These are phyloP conservation scores for Hippocampus comes DNA, from an alignment of 2,113 vertebrate genomes.

Conservation along the genomic window DNA sequence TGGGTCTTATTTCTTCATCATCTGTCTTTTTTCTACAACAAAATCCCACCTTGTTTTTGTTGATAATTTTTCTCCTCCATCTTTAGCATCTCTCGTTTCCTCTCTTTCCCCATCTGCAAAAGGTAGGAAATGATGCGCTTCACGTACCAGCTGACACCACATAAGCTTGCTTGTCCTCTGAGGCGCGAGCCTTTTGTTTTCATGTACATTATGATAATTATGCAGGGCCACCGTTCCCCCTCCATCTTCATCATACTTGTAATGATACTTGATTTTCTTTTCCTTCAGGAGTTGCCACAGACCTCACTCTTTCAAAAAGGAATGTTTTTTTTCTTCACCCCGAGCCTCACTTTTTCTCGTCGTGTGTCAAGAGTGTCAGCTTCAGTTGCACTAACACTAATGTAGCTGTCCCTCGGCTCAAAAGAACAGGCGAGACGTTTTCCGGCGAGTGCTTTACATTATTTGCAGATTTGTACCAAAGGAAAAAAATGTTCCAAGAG, in stretches of 20 bases:
- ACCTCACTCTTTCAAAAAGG: slow-evolving; percentile 14
- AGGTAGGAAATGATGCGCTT: slow-evolving; percentile 68
- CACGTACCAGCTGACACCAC: slow-evolving; percentile 70
- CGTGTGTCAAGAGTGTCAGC: slow-evolving; percentile 34
- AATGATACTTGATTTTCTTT: slow-evolving; percentile 50
- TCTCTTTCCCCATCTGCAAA: slow-evolving; percentile 34
- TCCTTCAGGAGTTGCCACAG: slow-evolving; percentile 24
- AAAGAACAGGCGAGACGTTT: background rate
- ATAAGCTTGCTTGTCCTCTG: slow-evolving; percentile 64
- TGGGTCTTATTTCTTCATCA: slow-evolving; percentile 50
- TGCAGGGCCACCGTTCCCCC: slow-evolving; percentile 58
- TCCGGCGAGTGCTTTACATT: background rate
- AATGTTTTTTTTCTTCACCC: slow-evolving; percentile 22
- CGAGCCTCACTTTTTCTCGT: slow-evolving; percentile 38
- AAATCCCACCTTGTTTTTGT: slow-evolving; percentile 56
- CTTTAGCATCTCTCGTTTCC: slow-evolving; percentile 21
- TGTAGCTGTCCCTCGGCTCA: background rate
- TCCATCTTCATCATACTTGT: slow-evolving; percentile 54
- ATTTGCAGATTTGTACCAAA: background rate
- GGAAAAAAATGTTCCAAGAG: background rate
- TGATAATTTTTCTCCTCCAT: slow-evolving; percentile 30
- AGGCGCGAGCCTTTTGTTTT: slow-evolving; percentile 69
- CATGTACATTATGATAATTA: slow-evolving; percentile 71
- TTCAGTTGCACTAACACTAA: slow-evolving; percentile 15
- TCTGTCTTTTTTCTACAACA: slow-evolving; percentile 38